Conservation (phyloP, 2,113 vertebrate species). For the Caranx melampygus region DNA sequence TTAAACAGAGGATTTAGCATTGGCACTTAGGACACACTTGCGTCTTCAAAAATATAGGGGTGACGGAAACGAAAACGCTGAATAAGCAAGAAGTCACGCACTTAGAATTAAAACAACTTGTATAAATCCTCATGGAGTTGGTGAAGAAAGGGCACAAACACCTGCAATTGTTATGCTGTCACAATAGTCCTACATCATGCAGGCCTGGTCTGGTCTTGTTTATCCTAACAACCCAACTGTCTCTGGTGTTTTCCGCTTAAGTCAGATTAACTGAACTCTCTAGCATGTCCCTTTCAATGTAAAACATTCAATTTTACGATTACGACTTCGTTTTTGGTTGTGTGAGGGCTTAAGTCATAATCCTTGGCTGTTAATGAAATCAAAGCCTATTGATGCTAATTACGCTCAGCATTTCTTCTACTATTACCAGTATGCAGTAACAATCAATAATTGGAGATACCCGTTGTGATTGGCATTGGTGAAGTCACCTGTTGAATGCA, state of each 20-base stretch:
- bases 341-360: neutral
- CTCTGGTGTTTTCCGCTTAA: neutral
- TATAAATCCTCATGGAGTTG: conserved; percentile 11
- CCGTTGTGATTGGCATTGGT: neutral
- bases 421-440: neutral
- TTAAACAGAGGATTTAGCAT: conserved; percentile 58
- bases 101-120: conserved; percentile 26
- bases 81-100: conserved; percentile 35
- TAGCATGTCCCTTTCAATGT: neutral
- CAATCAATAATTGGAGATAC: neutral
- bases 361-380: neutral
- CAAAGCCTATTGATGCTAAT: neutral
- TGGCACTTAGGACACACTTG: conserved; percentile 38
- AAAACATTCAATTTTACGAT: neutral
- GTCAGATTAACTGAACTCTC: neutral
- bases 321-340: neutral
- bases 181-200: neutral
- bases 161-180: neutral
- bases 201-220: neutral
- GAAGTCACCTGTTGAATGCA: neutral
- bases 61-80: conserved; percentile 27
- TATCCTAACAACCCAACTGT: neutral
- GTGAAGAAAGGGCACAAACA: conserved; percentile 6
- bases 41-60: conserved; percentile 16
- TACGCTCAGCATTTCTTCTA: neutral